These are phyloP conservation scores for Coregonus suidteri DNA, from an alignment of 2,797 vertebrate genomes.

Conservation along the genomic window DNA sequence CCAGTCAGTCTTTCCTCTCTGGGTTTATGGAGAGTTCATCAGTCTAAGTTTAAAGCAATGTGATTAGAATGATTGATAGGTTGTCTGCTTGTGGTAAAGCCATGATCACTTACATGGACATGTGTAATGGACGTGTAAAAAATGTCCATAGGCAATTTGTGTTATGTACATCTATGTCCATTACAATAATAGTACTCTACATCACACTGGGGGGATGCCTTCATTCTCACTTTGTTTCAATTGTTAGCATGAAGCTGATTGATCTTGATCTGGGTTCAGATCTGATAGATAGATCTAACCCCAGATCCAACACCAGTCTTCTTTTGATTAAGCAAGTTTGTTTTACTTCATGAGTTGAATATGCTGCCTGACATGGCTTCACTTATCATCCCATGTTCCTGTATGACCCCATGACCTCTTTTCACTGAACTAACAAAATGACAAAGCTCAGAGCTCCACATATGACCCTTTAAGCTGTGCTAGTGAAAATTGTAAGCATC, in stretches of 20 bases:
- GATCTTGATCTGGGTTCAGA: not conserved
- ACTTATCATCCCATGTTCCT: not conserved
- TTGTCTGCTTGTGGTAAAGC: constrained; percentile 14
- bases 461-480: constrained; percentile 1
- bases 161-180: not conserved
- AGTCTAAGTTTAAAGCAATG: not conserved
- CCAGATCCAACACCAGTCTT: not conserved
- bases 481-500: not conserved
- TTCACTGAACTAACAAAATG: not conserved
- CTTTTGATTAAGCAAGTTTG: not conserved
- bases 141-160: not conserved
- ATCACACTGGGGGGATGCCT: not conserved
- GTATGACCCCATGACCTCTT: not conserved
- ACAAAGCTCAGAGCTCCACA: not conserved
- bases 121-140: not conserved
- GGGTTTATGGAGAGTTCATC: constrained; percentile 38
- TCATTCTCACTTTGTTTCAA: too few relatives aligned
- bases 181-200: not conserved
- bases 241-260: not conserved
- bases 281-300: not conserved
- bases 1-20: not conserved
- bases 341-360: not conserved
- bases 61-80: not conserved
- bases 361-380: not conserved
- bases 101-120: constrained; percentile 20